Percentiles rank a stretch among this genome's conserved stretches.
Conservation (phyloP, 2,797 vertebrate species). For the Ispidina picta region DNA sequence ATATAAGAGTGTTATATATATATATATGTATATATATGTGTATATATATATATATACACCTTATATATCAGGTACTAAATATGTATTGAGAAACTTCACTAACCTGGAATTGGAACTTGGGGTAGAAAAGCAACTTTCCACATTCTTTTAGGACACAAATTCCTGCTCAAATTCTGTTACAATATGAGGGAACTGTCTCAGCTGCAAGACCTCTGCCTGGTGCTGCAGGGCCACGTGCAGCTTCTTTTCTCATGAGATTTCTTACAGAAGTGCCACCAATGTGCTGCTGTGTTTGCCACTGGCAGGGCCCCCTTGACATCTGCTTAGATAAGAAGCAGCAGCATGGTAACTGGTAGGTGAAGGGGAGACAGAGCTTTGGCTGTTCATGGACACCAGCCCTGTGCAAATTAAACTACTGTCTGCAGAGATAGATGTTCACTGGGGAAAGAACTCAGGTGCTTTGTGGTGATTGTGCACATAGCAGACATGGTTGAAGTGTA, state of each 20-base stretch:
- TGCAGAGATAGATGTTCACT: accelerated
- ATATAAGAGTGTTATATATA: too few species aligned
- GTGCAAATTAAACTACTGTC: background rate
- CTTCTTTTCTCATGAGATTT: background rate
- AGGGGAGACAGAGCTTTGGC: background rate
- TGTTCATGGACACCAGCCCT: background rate
- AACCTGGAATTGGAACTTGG: background rate
- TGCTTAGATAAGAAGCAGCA: background rate
- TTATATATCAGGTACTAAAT: background rate
- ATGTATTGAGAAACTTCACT: background rate
- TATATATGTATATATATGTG: too few species aligned
- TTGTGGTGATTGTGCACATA: accelerated
- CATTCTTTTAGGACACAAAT: background rate
- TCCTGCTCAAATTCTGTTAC: background rate
- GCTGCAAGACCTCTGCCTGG: background rate
- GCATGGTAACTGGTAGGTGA: background rate
- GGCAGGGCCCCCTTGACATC: background rate
- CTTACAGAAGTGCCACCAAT: background rate
- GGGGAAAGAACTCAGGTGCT: background rate
- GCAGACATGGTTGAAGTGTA: background rate
- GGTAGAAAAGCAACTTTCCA: background rate
- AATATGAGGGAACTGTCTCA: background rate
- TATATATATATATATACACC: too few species aligned
- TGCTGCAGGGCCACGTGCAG: accelerated
- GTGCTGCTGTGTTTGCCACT: background rate